Evolutionary conservation across 2,888 invertebrate genomes (phyloP), one percentile per base, ranked within the genome.

Genomic region (Cancer borealis): DNA sequence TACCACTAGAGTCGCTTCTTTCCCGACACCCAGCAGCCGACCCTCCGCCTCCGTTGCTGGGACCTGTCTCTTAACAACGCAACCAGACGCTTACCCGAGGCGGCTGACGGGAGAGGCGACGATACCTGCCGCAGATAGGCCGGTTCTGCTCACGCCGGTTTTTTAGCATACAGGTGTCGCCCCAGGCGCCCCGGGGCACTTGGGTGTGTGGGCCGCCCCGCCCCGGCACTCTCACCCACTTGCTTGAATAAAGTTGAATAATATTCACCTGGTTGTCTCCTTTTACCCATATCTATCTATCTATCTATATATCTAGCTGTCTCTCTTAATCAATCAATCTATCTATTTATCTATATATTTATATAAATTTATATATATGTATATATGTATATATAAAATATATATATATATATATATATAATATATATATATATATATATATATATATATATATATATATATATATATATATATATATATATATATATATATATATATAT

Each of bases 221-320:
- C 84, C 84, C 89, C 46, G n/a, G n/a, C 89, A 46, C n/a, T 26
- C 89, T 89, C 89, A 47, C 47, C 49, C 89, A 47, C 89, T 47
- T n/a, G 49, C 89, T 46, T 26, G 21, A 49, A 89, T 49, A 89
- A 47, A 47, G 88, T 45, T 88, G 39, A 39, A 39, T 39, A 39
- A 39, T 39, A 39, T 39, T 39, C 39, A 39, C 39, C 39, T 39
- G 39, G 39, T 39, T 39, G 39, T 39, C 39, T 39, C 39, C 39
- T 39, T 39, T 39, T 39, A 39, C 39, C 39, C 39, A 39, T 39
- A 39, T 39, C 39, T 39, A 39, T 39, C 39, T 39, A n/a, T n/a
- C n/a, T n/a, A n/a, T n/a, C n/a, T n/a, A n/a, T n/a, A n/a, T n/a
- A n/a, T n/a, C n/a, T n/a, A n/a, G n/a, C n/a, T n/a, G n/a, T n/a